Evolutionary conservation across 1,140 invertebrate genomes (phyloP), one percentile per base, ranked within the genome.

Genomic region (Bombus terrestris): DNA sequence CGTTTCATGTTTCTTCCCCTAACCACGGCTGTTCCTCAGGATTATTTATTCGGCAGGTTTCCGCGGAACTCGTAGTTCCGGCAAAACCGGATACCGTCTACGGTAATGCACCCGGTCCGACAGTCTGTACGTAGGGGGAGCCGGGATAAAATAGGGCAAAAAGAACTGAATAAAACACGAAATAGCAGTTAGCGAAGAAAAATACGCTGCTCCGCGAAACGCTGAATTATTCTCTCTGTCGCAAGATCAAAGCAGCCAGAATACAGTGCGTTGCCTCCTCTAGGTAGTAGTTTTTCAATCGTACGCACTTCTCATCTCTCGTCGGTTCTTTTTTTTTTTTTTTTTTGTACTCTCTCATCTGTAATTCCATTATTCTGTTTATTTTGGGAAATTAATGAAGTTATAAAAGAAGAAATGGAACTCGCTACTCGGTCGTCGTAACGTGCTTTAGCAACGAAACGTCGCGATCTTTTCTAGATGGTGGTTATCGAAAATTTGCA

Each of bases 1-100:
- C 77, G 64, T 86, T 84, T 88, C 62, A 47, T 78, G 81, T 87
- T 87, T 81, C 83, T 90, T 89, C 69, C 82, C 81, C 75, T 78
- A 82, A 82, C 81, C 76, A 77, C 71, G 78, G 74, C 87, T 89
- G 91, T 93, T 93, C 92, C 92, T 91, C 91, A 89, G 90, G 93
- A 93, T 94, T 94, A 94, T 94, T 94, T 94, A 94, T 94, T 93
- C 93, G 93, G 86, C 91, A 93, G 93, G 92, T 93, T 94, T 93
- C 93, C 92, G 93, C 90, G 91, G 89, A 92, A 91, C 91, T 92
- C 90, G 92, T 87, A 91, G 91, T 93, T 93, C 93, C 92, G 91
- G 92, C 90, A 91, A 90, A 91, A 92, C 92, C 93, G 93, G 93
- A 94, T 92, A 92, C 92, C 92, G 93, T 93, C 93, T 93, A 92